Percentiles rank a stretch among this genome's conserved stretches.
These are phyloP conservation scores for Pseudomyrmex cubaensis DNA, from an alignment of 1,140 invertebrate genomes.

Conservation along the genomic window DNA sequence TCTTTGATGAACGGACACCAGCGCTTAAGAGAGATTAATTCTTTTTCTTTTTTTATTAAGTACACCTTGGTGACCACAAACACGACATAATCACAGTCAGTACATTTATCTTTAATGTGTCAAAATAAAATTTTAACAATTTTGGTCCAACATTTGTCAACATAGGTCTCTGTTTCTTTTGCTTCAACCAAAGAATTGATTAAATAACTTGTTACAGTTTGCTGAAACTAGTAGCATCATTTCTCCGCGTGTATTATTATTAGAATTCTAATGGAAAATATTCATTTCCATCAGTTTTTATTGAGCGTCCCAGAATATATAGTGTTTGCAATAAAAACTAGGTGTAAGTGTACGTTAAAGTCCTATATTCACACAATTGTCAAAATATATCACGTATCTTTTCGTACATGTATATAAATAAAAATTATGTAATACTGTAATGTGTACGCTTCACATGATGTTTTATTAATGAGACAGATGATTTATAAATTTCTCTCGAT, in stretches of 20 bases:
- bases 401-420: neutral
- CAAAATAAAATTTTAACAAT: conserved; percentile 17
- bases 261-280: conserved; percentile 2
- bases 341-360: neutral
- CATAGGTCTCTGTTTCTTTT: neutral
- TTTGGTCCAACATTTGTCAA: neutral
- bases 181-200: neutral
- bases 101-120: conserved; percentile 16
- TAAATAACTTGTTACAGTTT: neutral
- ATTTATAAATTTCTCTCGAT: too few species aligned
- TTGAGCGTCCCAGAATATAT: neutral
- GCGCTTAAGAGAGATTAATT: conserved; percentile 77
- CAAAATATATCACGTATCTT: conserved; percentile 8
- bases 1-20: conserved; percentile 85
- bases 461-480: too few species aligned
- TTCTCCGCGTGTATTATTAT: too few species aligned
- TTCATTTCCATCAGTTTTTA: conserved; percentile 13
- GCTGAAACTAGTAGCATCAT: too few species aligned
- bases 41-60: conserved; percentile 62
- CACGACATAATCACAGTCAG: conserved; percentile 56
- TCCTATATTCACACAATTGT: neutral
- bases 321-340: conserved; percentile 3
- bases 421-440: neutral
- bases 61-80: conserved; percentile 62
- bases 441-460: neutral